These are phyloP conservation scores for Sebastes baramenuke DNA, from an alignment of 2,797 vertebrate genomes.

Conservation along the genomic window DNA sequence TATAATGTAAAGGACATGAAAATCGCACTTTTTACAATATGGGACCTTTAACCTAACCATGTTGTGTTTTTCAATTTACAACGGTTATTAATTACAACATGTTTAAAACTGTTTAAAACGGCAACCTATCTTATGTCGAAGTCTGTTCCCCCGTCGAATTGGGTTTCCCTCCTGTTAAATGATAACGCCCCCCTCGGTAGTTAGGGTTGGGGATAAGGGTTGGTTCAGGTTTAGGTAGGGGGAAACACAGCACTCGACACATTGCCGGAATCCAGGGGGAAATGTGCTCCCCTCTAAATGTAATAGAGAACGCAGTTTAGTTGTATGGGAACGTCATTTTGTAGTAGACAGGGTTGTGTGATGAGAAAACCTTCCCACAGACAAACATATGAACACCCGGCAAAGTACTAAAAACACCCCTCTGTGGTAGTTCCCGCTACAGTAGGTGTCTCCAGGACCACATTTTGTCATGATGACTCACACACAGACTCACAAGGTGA, in stretches of 20 bases:
- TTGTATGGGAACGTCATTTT: too few relatives aligned
- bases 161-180: background rate
- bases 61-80: too few relatives aligned
- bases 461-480: background rate
- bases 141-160: background rate
- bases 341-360: too few relatives aligned
- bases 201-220: background rate
- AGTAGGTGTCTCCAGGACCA: background rate
- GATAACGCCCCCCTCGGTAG: background rate
- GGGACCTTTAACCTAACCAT: too few relatives aligned
- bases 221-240: background rate
- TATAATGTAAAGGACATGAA: too few relatives aligned
- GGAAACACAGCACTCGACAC: background rate
- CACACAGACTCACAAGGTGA: background rate
- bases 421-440: background rate
- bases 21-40: too few relatives aligned
- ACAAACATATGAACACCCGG: background rate
- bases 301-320: fast-evolving
- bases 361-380: fast-evolving
- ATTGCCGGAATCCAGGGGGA: too few relatives aligned
- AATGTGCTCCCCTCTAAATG: too few relatives aligned
- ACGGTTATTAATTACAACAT: too few relatives aligned
- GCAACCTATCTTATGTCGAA: fast-evolving
- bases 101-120: too few relatives aligned
- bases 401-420: fast-evolving